These are phyloP conservation scores for Diplolepis rosae DNA, from an alignment of 2,888 invertebrate genomes.

Conservation along the genomic window DNA sequence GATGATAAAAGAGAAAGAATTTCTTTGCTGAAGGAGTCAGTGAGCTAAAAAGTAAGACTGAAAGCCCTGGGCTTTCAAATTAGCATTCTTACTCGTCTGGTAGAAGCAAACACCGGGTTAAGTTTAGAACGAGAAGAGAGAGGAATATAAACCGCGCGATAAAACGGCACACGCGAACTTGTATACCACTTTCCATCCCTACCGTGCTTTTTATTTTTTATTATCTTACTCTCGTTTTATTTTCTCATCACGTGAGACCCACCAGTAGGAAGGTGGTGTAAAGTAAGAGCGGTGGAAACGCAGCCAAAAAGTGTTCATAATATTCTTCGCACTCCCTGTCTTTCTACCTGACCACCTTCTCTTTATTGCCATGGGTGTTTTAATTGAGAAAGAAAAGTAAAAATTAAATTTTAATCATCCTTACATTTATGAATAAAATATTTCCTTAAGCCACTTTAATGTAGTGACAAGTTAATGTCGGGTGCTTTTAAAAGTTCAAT, in stretches of 20 bases:
- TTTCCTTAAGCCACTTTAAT: no score
- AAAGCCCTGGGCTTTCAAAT: conserved; percentile 59
- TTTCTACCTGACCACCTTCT: conserved; percentile 11
- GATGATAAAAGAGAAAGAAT: conserved; percentile 34
- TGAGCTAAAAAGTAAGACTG: conserved; percentile 39
- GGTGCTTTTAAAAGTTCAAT: no score
- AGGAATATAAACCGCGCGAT: conserved; percentile 67
- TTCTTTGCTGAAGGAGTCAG: conserved; percentile 44
- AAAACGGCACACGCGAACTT: conserved; percentile 55
- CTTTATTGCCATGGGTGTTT: background rate
- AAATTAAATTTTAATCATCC: no score
- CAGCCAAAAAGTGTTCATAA: conserved; percentile 61
- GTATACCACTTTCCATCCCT: conserved; percentile 22
- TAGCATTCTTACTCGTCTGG: conserved; percentile 64
- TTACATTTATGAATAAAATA: no score
- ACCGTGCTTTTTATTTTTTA: conserved; percentile 41
- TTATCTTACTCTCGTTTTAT: conserved; percentile 22
- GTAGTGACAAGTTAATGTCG: no score
- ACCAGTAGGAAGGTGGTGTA: conserved; percentile 50
- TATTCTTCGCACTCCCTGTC: conserved; percentile 46
- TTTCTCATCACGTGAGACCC: conserved; percentile 21
- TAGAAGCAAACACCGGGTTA: conserved; percentile 53
- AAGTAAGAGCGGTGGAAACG: conserved; percentile 61
- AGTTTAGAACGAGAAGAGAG: conserved; percentile 49
- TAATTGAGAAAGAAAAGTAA: no score